Conservation (phyloP, 2,888 invertebrate species). For the Tachina lurida region DNA sequence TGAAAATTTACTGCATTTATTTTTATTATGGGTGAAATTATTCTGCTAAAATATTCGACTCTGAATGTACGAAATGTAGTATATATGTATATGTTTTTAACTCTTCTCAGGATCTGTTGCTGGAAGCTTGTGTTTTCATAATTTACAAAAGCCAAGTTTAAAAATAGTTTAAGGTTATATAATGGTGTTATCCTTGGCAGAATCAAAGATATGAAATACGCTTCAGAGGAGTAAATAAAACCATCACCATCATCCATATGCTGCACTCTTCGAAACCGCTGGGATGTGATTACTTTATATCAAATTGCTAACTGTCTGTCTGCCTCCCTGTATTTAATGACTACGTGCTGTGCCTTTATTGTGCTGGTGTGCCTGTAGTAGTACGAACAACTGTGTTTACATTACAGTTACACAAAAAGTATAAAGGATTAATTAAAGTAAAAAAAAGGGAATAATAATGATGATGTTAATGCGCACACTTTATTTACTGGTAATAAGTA, state of each 20-base stretch:
- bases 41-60: too few species aligned
- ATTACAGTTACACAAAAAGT: conserved; percentile 68
- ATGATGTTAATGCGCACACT: conserved; percentile 73
- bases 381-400: conserved; percentile 64
- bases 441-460: conserved; percentile 66
- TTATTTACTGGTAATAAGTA: conserved; percentile 28
- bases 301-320: background rate
- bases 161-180: too few species aligned
- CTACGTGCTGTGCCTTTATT: conserved; percentile 13
- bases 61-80: too few species aligned
- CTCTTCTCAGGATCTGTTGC: too few species aligned
- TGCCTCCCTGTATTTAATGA: conserved; percentile 38
- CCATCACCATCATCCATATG: background rate
- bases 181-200: too few species aligned
- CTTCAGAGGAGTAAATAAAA: background rate
- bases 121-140: too few species aligned
- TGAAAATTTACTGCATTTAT: too few species aligned
- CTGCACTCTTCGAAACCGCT: background rate
- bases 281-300: background rate
- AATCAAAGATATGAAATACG: too few species aligned
- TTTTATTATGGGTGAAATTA: too few species aligned
- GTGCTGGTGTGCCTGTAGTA: conserved; percentile 48
- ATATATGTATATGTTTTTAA: too few species aligned
- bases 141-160: too few species aligned
- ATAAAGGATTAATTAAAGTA: conserved; percentile 80